These are phyloP conservation scores for Drosophila flavopinicola DNA, from an alignment of 2,888 invertebrate species.

Conservation along the genomic window DNA sequence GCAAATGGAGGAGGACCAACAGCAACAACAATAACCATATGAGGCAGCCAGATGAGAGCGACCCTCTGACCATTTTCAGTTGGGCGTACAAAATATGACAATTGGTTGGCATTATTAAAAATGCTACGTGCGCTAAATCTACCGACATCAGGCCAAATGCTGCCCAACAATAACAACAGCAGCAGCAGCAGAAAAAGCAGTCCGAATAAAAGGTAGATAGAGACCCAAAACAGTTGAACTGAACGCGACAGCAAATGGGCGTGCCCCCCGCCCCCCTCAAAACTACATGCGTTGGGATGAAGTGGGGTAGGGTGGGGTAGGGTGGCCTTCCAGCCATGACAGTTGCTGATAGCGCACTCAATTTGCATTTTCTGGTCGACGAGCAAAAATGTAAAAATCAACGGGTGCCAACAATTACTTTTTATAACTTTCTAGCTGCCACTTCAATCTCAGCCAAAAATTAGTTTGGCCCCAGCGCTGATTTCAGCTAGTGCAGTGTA, in stretches of 20 bases:
- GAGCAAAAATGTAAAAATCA: constrained; percentile 40
- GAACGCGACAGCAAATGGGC: constrained; percentile 21
- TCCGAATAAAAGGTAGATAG: constrained; percentile 21
- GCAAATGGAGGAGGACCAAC: constrained; percentile 20
- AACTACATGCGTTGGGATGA: constrained; percentile 13
- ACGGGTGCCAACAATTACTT: constrained; percentile 74
- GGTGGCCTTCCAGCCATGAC: constrained; percentile 48
- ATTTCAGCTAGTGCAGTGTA: constrained; percentile 32
- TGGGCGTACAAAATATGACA: constrained; percentile 69
- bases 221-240: constrained; percentile 58
- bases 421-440: constrained; percentile 78
- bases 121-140: constrained; percentile 76
- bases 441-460: constrained; percentile 72
- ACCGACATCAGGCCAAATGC: constrained; percentile 62
- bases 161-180: constrained; percentile 17
- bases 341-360: constrained; percentile 77
- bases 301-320: not conserved
- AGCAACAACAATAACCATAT: constrained; percentile 35
- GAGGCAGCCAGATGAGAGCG: constrained; percentile 10
- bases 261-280: constrained; percentile 4
- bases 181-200: constrained; percentile 8
- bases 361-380: constrained; percentile 70
- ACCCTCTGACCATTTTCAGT: constrained; percentile 55
- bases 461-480: constrained; percentile 58
- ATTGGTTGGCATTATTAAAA: constrained; percentile 75